These are phyloP conservation scores for Cranoglanis bouderius DNA, from an alignment of 2,113 vertebrate species.

Conservation along the genomic window DNA sequence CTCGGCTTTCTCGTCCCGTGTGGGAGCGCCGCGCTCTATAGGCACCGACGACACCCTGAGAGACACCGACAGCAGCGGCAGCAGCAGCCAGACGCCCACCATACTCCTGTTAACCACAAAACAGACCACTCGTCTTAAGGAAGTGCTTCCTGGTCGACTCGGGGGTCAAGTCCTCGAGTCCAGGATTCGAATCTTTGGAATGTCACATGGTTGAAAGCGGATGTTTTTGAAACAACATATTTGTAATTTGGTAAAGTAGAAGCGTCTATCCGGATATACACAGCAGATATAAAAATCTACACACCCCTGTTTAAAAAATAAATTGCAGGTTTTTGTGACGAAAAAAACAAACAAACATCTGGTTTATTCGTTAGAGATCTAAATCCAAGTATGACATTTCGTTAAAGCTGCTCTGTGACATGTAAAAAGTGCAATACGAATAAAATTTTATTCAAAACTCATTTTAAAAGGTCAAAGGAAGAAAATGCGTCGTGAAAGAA, in stretches of 20 bases:
- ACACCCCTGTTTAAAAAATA: neutral
- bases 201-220: neutral
- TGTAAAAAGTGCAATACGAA: too few relatives aligned
- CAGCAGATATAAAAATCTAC: neutral
- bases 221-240: neutral
- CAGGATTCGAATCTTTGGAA: neutral
- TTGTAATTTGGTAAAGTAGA: too few relatives aligned
- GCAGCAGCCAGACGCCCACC: slow-evolving; percentile 62
- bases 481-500: neutral
- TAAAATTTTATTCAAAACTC: too few relatives aligned
- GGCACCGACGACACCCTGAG: slow-evolving; percentile 67
- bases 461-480: too few relatives aligned
- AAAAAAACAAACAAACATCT: too few relatives aligned
- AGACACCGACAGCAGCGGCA: slow-evolving; percentile 64
- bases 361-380: neutral
- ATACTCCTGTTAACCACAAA: slow-evolving; percentile 59
- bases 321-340: neutral
- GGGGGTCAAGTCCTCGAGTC: neutral
- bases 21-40: slow-evolving; percentile 65
- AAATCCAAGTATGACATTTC: neutral
- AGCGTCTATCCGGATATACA: too few relatives aligned
- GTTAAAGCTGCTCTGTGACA: neutral
- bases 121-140: neutral
- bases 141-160: neutral
- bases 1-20: slow-evolving; percentile 65